These are phyloP conservation scores for Regulus satrapa DNA, from an alignment of 2,113 vertebrate genomes.

Conservation along the genomic window DNA sequence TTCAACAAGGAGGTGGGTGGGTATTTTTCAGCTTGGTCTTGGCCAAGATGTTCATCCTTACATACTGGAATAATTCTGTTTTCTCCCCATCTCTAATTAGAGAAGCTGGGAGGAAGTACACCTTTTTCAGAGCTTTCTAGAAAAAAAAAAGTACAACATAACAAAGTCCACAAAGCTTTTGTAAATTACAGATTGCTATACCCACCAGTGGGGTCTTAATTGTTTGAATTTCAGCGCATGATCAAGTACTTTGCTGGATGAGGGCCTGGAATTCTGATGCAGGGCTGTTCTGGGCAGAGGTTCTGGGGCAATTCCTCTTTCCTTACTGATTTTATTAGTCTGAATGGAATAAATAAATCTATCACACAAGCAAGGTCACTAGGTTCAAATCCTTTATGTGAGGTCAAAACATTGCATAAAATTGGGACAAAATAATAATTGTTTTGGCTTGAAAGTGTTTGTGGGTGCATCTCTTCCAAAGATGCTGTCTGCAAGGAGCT, in stretches of 20 bases:
- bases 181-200: background rate
- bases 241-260: background rate
- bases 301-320: background rate
- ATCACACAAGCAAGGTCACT: background rate
- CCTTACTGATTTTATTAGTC: background rate
- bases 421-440: background rate
- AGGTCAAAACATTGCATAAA: background rate
- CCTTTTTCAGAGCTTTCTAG: background rate
- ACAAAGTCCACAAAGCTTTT: background rate
- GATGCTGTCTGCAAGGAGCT: background rate
- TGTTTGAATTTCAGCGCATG: background rate
- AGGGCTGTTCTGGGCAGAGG: background rate
- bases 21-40: slow-evolving; percentile 30
- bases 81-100: background rate
- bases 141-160: background rate
- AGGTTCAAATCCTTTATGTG: background rate
- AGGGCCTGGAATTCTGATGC: background rate
- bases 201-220: background rate
- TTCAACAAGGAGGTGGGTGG: background rate
- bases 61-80: background rate
- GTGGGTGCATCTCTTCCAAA: background rate
- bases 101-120: background rate
- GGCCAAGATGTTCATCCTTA: slow-evolving; percentile 29
- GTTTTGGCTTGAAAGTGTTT: background rate
- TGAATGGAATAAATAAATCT: background rate